A percentile compares a stretch with the other conserved stretches of the same genome.
phyloP scores from a whole-genome alignment of 2,797 vertebrate species.

The Trichosurus vulpecula region DNA sequence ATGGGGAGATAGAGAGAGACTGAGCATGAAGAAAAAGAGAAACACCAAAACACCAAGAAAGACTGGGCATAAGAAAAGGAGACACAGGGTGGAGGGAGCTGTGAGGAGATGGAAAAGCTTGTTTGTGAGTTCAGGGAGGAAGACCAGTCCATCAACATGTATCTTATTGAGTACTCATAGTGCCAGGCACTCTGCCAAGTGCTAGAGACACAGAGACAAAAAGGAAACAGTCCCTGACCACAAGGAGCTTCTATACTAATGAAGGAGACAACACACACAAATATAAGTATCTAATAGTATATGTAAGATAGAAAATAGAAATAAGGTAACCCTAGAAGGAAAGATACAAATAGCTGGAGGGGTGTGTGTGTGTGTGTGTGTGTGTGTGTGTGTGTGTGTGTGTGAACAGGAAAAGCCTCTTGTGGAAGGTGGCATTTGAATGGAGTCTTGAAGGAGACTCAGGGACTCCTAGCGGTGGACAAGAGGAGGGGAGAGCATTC shows the following conservation, averaged over 20 bases:
- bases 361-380: no score
- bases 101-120: not conserved
- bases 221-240: not conserved
- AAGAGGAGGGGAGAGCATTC: not conserved
- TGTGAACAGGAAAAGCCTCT: no score
- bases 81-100: not conserved
- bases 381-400: no score
- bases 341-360: not conserved
- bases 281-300: not conserved
- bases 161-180: not conserved
- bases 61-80: slow-evolving; percentile 34
- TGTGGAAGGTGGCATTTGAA: not conserved
- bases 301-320: not conserved
- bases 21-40: not conserved
- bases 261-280: not conserved
- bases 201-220: not conserved
- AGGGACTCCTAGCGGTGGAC: not conserved
- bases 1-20: not conserved
- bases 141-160: not conserved
- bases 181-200: not conserved
- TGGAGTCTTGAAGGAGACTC: not conserved
- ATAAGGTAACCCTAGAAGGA: not conserved
- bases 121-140: not conserved
- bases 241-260: not conserved
- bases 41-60: slow-evolving; percentile 47